Percentiles rank a stretch among this genome's conserved stretches.
phyloP scores from a whole-genome alignment of 2,888 invertebrate genomes.

The Tupiocoris notatus region DNA sequence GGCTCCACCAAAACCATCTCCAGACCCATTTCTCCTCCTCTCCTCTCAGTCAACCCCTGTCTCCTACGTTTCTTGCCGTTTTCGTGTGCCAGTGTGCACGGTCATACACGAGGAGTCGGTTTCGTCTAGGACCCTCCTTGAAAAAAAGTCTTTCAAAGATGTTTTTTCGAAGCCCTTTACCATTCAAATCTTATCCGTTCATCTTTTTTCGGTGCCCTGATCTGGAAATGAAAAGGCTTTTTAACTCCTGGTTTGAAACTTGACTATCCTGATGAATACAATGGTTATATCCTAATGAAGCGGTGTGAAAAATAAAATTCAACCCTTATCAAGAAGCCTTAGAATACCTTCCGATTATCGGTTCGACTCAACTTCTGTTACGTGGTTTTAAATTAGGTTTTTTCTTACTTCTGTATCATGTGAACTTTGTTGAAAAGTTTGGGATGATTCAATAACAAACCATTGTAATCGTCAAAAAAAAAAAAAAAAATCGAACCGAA shows the following conservation, averaged over 20 bases:
- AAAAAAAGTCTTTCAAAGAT: neutral
- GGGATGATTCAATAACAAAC: too few relatives aligned
- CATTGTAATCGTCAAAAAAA: too few relatives aligned
- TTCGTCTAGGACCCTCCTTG: neutral
- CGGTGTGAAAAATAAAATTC: neutral
- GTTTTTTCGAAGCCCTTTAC: neutral
- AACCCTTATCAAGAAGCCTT: neutral
- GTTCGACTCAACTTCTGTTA: neutral
- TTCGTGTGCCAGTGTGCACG: neutral
- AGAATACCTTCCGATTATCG: neutral
- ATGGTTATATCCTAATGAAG: neutral
- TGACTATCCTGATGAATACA: neutral
- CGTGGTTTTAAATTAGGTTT: too few relatives aligned
- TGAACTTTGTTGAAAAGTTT: too few relatives aligned
- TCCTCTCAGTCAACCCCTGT: too few relatives aligned
- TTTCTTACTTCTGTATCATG: too few relatives aligned
- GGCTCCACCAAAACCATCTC: neutral
- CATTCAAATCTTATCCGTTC: neutral
- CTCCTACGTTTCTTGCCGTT: neutral
- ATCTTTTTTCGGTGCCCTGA: neutral
- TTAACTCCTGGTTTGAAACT: neutral
- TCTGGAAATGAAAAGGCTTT: neutral
- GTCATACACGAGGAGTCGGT: neutral
- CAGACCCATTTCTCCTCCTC: neutral
- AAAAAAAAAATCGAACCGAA: too few relatives aligned